Base-by-base conservation (phyloP, 2,797 vertebrate species). In the Hypotaenidia philippensis region DNA sequence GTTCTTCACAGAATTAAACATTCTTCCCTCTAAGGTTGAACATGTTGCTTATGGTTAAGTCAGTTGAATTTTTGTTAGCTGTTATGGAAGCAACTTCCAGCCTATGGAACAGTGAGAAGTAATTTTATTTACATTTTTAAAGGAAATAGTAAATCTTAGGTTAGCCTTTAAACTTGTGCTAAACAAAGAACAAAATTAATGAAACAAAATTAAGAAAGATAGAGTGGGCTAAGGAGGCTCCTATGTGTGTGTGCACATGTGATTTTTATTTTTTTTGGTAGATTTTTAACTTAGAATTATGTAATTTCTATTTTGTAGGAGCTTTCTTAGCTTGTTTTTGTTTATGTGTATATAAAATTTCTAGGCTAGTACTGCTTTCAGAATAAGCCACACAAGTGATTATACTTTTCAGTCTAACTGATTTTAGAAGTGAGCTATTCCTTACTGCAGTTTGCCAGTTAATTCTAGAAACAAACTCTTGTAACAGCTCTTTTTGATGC, bases 201-300 rank as follows among this genome's bases (percentile, higher is more conserved):
- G 72, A 31, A 41, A 78, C 4, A 44, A 5, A 13, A 52, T 1
- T 66, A 34, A 71, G 41, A 47, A 77, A 72, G 71, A 36, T 9
- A 20, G 29, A 53, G 2, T 21, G 34, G 81, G 31, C 23, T 23
- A 21, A 15, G 36, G 55, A 83, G 45, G 9, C 11, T 88, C 13
- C 22, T 55, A 82, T 8, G 3, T 7, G 4, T 49, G 11, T 57
- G 4, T 3, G 4, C 14, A 20, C 26, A 9, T 0, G 0, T 11
- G 45, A 29, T 70, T 53, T 53, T 8, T 8, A 34, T 36, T 41
- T 41, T 41, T 41, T 47, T 83, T 11, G 16, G 2, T 65, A 41
- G 15, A 11, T 52, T 83, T 90, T 80, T 9, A 64, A 64, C 9
- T 18, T 59, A 27, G 13, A 41, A 25, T 84, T 52, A 36, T 41